Evolutionary conservation across 2,113 vertebrate species (phyloP), one percentile per base, ranked within the genome.

Genomic region (Ursus arctos): DNA sequence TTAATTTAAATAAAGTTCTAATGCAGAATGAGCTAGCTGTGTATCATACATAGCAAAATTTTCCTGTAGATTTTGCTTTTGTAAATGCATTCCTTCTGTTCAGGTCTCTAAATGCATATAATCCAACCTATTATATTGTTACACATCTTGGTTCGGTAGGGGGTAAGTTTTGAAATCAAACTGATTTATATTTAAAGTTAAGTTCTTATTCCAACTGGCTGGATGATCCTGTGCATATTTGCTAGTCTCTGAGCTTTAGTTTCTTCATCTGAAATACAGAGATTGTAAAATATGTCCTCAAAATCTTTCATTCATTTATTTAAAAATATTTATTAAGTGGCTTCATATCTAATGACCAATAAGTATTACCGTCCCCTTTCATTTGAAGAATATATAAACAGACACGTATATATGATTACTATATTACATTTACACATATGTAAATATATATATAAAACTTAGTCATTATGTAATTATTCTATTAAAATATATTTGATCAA

Each of bases 1-100:
- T 91, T 85, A 49, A 81, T 63, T n/a, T 43, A 87, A 89, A 57
- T 84, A 31, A 47, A 87, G 6, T 36, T 49, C 36, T 59, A 94
- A 47, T 26, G 51, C 24, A 67, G 61, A 79, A 95, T 67, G 90
- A 92, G 57, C 88, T 95, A 95, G 88, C 90, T 71, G 72, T 87
- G 80, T 59, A 79, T 65, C 63, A 79, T 2, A 49, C 81, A 65
- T 40, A 69, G 65, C 69, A 97, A 89, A 79, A 65, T 74, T 22
- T 85, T 85, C 36, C 74, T 87, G 88, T 59, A 80, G 55, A 86
- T 92, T n/a, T 59, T 28, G 2, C 40, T 94, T 61, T 28, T 76
- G 4, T 53, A 63, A 76, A 40, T 95, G 31, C 4, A 82, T 91
- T 36, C 76, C 49, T 85, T 55, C 43, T 33, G 21, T 11, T 65